Percentiles rank a stretch among this genome's conserved stretches.
These are phyloP conservation scores for Arion vulgaris DNA, from an alignment of 1,140 invertebrate genomes.

Conservation along the genomic window DNA sequence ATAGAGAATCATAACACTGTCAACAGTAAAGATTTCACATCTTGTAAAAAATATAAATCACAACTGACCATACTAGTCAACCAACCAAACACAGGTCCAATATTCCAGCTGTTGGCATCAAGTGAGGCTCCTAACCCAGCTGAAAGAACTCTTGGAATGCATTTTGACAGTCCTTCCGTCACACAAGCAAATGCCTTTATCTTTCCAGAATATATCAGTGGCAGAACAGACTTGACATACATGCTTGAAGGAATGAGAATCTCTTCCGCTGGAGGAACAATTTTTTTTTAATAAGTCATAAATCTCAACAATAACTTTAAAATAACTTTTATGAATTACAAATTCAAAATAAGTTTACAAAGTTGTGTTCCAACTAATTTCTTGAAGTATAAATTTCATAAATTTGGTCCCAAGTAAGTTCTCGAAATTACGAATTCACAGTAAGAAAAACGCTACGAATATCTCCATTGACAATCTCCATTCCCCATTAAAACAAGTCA, in stretches of 20 bases:
- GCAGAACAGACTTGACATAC: slow-evolving; percentile 85
- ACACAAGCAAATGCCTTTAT: slow-evolving; percentile 95
- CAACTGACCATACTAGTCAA: slow-evolving; percentile 59
- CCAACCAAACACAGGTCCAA: slow-evolving; percentile 72
- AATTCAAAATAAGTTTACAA: too few relatives aligned
- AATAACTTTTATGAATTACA: neutral
- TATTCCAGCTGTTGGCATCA: slow-evolving; percentile 64
- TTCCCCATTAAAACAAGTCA: too few relatives aligned
- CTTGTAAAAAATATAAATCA: too few relatives aligned
- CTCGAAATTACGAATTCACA: too few relatives aligned
- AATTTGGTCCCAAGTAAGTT: too few relatives aligned
- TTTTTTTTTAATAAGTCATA: too few relatives aligned
- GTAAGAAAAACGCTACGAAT: too few relatives aligned
- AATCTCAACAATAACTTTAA: neutral
- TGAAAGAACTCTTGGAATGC: slow-evolving; percentile 83
- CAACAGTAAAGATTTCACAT: too few relatives aligned
- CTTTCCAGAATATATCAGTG: slow-evolving; percentile 80
- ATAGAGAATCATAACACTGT: too few relatives aligned
- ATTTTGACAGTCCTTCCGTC: slow-evolving; percentile 93
- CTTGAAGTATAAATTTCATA: too few relatives aligned
- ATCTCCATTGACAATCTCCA: too few relatives aligned
- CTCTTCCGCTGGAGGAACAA: slow-evolving; percentile 81
- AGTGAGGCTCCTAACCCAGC: slow-evolving; percentile 56
- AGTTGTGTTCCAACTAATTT: too few relatives aligned
- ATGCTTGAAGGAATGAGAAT: slow-evolving; percentile 92